A percentile compares a stretch with the other conserved stretches of the same genome.
Conservation (phyloP, 2,888 invertebrate species). For the Atethmia centrago region DNA sequence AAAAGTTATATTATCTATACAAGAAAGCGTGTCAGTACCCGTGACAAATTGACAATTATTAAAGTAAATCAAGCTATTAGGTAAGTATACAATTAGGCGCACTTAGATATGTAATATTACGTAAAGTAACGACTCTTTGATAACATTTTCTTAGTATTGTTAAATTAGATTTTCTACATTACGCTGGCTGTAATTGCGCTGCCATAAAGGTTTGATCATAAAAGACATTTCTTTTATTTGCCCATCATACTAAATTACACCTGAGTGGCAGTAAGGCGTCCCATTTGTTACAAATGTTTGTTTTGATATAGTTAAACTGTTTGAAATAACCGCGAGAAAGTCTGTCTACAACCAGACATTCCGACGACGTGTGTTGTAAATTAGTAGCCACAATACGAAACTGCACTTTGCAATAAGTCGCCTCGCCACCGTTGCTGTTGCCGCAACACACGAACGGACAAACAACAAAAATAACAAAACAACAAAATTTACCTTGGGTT, state of each 20-base stretch:
- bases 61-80: constrained; percentile 47
- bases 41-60: constrained; percentile 49
- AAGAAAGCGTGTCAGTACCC: constrained; percentile 49
- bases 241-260: constrained; percentile 15
- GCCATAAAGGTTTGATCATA: neutral
- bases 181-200: constrained; percentile 1
- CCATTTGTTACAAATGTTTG: constrained; percentile 56
- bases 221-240: constrained; percentile 36
- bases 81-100: constrained; percentile 47
- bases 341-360: constrained; percentile 74
- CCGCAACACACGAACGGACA: constrained; percentile 70
- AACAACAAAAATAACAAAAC: constrained; percentile 66
- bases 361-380: constrained; percentile 83
- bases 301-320: constrained; percentile 65
- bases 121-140: constrained; percentile 35
- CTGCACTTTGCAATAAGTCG: constrained; percentile 80
- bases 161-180: constrained; percentile 36
- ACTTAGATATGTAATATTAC: constrained; percentile 37
- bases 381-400: constrained; percentile 80
- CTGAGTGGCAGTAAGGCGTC: neutral
- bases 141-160: constrained; percentile 33
- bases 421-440: constrained; percentile 75
- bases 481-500: constrained; percentile 80
- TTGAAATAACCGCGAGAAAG: constrained; percentile 78
- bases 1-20: constrained; percentile 5